A percentile compares a stretch with the other conserved stretches of the same genome.
phyloP scores from a whole-genome alignment of 2,888 invertebrate genomes.

The Megamerina dolium region DNA sequence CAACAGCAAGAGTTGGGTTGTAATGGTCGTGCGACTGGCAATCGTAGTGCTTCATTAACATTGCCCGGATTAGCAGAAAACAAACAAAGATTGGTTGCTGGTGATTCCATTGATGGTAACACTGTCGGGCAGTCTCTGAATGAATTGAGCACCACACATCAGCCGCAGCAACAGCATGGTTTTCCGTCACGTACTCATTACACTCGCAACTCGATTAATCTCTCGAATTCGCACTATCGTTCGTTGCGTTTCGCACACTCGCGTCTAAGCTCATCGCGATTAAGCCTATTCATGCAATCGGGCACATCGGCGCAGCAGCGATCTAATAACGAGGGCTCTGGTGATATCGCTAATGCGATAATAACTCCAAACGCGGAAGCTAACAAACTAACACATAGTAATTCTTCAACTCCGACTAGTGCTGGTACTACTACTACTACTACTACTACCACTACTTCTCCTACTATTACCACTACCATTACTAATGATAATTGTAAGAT shows the following conservation, averaged over 20 bases:
- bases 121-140: neutral
- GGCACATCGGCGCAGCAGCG: constrained; percentile 10
- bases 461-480: constrained; percentile 15
- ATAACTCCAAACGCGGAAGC: constrained; percentile 11
- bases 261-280: constrained; percentile 43
- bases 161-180: constrained; percentile 9
- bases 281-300: constrained; percentile 43
- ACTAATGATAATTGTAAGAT: constrained; percentile 31
- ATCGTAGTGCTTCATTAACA: constrained; percentile 30
- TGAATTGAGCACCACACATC: too few species aligned
- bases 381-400: neutral
- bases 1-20: constrained; percentile 23
- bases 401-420: neutral
- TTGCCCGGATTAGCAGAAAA: neutral
- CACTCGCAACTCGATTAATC: constrained; percentile 45
- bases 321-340: neutral
- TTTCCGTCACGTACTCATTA: constrained; percentile 38
- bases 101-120: constrained; percentile 2
- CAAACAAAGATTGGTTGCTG: neutral
- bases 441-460: neutral
- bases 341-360: constrained; percentile 6
- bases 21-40: constrained; percentile 22
- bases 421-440: neutral
- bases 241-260: constrained; percentile 47
- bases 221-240: constrained; percentile 46